Evolutionary conservation across 2,888 invertebrate species (phyloP), one percentile per base, ranked within the genome.

Genomic region (Stenoptilia bipunctidactyla): DNA sequence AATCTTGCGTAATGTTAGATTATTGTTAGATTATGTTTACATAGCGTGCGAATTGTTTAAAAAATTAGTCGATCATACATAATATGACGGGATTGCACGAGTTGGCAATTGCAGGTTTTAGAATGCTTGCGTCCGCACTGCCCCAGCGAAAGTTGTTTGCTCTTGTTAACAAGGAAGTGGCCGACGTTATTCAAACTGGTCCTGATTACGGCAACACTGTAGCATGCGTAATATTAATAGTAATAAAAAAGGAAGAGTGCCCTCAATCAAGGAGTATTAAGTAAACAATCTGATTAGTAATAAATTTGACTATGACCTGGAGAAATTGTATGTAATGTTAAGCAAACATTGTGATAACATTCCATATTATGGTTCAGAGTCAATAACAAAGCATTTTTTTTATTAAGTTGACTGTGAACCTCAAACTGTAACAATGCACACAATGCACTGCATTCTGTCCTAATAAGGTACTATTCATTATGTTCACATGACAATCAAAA

Each of bases 101-200:
- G 38, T 38, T 27, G 25, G 15, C 13, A 12, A 30, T 13, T 34
- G 34, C 34, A 14, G 34, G 34, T 13, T 30, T 30, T 30, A 14
- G 37, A 40, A 44, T 50, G 43, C 58, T 71, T 71, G 71, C 66
- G 64, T 65, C 69, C 51, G 53, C 52, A 59, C 57, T 43, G 42
- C 44, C 41, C 40, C 48, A 60, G 76, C 70, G 77, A 80, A 82
- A 80, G 77, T 82, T 77, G 77, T 80, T 76, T 74, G 71, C 58
- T 73, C 72, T 71, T 69, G 67, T 61, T 66, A 65, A 58, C 57
- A 51, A 73, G 77, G 75, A 80, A 80, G 72, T 75, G 4, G 34
- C n/a, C 12, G 30, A n/a, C 2, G 30, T 12, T 30, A 30, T n/a
- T n/a, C 12, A 30, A 9, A 30, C 30, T 30, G 12, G 30, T 30